Base-by-base conservation (phyloP, 2,113 vertebrate species). In the Ifrita kowaldi region DNA sequence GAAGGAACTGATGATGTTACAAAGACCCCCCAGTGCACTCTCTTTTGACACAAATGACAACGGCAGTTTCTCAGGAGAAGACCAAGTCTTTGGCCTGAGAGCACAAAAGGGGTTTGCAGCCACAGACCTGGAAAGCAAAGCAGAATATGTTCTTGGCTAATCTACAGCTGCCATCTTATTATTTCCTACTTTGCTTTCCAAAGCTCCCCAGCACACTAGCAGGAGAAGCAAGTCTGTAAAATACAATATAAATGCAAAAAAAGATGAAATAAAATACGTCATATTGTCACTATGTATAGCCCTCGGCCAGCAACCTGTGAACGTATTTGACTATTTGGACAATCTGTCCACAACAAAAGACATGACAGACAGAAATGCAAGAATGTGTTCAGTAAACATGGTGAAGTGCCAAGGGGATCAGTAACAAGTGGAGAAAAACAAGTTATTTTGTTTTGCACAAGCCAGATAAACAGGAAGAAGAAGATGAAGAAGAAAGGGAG, bases 381-480 rank as follows among this genome's bases (percentile, higher is more conserved):
- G 11, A 35, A 7, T 30, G 23, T 49, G 46, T 47, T 33, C 76
- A 47, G 16, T 15, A 83, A 50, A 46, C 0, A 0, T 3, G 2
- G 53, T 44, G 17, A 74, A 59, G 11, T 26, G 12, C 23, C 79
- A 74, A 70, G 16, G 6, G 16, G 14, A 79, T 21, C 14, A 55
- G 13, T 39, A 86, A 56, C 13, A 52, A 47, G 10, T 33, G 14
- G 33, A 67, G 13, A 41, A 80, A 69, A 73, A 16, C 15, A 78
- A 55, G 35, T 33, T 67, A 47, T 42, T 86, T 46, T 70, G 22
- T 60, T 56, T 92, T 78, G 41, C 67, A 70, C 64, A 55, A 77
- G 39, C 41, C 74, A 94, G 39, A 77, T 27, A 69, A 75, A 26
- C 26, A 81, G 56, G 30, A 94, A 28, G 56, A 81, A 14, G 15